Evolutionary conservation across 2,113 vertebrate species (phyloP).

Genomic region (Amphiprion percula): DNA sequence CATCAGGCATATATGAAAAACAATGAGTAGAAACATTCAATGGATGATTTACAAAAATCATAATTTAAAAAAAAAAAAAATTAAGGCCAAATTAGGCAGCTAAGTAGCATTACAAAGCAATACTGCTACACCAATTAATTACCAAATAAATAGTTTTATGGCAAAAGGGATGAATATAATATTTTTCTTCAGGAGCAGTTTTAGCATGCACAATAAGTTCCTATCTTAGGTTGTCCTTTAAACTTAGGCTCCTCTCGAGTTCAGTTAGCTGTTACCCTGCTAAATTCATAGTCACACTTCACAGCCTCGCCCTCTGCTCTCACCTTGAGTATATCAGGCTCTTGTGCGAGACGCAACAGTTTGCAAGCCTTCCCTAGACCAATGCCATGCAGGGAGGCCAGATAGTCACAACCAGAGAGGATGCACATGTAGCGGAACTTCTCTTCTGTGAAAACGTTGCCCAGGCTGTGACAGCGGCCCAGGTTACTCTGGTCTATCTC

Average conservation of each 20-base stretch:
- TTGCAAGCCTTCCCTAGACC: slow-evolving; percentile 97
- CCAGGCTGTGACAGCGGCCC: slow-evolving; percentile 92
- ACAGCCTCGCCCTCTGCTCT: neutral
- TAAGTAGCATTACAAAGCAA: neutral
- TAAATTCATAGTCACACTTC: neutral
- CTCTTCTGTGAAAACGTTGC: slow-evolving; percentile 95
- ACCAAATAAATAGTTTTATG: neutral
- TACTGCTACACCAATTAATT: neutral
- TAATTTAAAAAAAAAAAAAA: too few species aligned
- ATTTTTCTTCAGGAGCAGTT: neutral
- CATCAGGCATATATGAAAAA: neutral
- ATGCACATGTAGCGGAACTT: slow-evolving; percentile 99
- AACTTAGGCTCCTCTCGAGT: neutral
- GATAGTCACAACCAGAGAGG: slow-evolving; percentile 98
- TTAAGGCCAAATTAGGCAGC: too few species aligned
- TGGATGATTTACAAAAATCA: neutral
- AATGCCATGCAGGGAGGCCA: slow-evolving; percentile 94
- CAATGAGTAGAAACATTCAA: too few species aligned
- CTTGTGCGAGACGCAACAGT: slow-evolving; percentile 91
- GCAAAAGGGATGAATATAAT: too few species aligned
- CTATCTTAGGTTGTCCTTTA: neutral
- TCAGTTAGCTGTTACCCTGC: neutral
- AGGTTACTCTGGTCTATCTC: slow-evolving; percentile 92
- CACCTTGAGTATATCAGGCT: slow-evolving; percentile 96
- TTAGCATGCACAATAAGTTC: neutral